phyloP scores from a whole-genome alignment of 2,797 vertebrate species.

The Miichthys miiuy region DNA sequence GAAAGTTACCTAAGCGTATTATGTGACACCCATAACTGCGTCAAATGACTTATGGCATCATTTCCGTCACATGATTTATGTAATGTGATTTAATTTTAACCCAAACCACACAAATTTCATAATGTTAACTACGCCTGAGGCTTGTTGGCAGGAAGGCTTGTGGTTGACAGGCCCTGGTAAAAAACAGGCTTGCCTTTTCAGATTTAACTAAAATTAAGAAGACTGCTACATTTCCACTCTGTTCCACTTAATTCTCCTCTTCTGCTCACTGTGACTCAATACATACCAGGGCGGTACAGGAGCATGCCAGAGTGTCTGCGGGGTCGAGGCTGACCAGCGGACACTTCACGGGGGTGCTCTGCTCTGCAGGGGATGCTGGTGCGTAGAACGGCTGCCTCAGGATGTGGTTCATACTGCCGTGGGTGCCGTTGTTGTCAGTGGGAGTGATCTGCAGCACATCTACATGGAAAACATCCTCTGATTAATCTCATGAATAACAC shows the following conservation, averaged over 20 bases:
- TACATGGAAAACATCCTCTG: conserved; percentile 23
- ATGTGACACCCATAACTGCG: too few relatives aligned
- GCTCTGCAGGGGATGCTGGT: conserved; percentile 72
- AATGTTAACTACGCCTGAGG: too few relatives aligned
- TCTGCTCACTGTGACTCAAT: background rate
- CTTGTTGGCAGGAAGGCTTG: too few relatives aligned
- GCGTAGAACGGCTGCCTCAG: conserved; percentile 68
- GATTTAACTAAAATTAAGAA: too few relatives aligned
- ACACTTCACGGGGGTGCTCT: conserved; percentile 62
- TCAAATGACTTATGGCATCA: too few relatives aligned
- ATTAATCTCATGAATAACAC: background rate
- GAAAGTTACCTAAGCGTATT: too few relatives aligned
- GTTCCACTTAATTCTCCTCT: background rate
- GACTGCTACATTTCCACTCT: too few relatives aligned
- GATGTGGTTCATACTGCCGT: conserved; percentile 87
- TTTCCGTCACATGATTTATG: too few relatives aligned
- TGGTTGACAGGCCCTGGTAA: too few relatives aligned
- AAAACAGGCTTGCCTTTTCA: too few relatives aligned
- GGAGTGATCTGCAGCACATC: conserved; percentile 84
- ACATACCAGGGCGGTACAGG: conserved; percentile 74
- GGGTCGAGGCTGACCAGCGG: conserved; percentile 65
- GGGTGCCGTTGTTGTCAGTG: conserved; percentile 84
- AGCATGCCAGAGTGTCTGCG: conserved; percentile 70
- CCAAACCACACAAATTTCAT: too few relatives aligned
- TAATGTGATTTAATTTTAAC: too few relatives aligned